phyloP scores from a whole-genome alignment of 2,797 vertebrate species.

The Sebastiscus albofasciatus region DNA sequence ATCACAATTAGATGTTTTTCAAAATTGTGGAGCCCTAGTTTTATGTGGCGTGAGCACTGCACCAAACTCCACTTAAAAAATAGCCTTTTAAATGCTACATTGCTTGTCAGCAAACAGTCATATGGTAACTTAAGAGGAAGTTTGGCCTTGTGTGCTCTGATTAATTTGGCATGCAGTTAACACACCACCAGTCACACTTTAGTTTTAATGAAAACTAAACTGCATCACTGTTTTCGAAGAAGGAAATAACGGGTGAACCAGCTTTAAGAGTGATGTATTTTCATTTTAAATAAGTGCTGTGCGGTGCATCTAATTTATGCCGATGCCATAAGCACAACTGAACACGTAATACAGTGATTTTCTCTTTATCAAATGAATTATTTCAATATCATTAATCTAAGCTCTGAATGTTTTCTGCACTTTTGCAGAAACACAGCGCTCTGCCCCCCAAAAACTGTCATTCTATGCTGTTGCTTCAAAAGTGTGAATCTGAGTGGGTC shows the following conservation, averaged over 20 bases:
- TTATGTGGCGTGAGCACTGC: neutral
- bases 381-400: neutral
- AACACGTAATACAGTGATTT: neutral
- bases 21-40: no score
- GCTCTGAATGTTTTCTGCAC: constrained; percentile 17
- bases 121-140: no score
- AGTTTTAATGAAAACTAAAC: neutral
- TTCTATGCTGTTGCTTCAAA: constrained; percentile 64
- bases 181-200: neutral
- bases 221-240: neutral
- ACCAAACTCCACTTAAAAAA: neutral
- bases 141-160: no score
- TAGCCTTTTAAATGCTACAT: neutral
- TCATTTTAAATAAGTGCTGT: neutral
- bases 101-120: neutral
- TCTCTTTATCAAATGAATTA: neutral
- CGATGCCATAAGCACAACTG: neutral
- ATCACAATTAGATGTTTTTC: no score
- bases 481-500: constrained; percentile 66
- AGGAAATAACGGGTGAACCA: neutral
- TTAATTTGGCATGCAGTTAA: neutral
- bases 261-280: neutral
- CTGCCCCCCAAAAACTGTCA: constrained; percentile 60
- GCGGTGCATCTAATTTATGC: neutral
- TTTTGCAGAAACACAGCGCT: constrained; percentile 46